A percentile compares a stretch with the other conserved stretches of the same genome.
Evolutionary conservation across 2,888 invertebrate genomes (phyloP).

Genomic region (Bedellia somnulentella): DNA sequence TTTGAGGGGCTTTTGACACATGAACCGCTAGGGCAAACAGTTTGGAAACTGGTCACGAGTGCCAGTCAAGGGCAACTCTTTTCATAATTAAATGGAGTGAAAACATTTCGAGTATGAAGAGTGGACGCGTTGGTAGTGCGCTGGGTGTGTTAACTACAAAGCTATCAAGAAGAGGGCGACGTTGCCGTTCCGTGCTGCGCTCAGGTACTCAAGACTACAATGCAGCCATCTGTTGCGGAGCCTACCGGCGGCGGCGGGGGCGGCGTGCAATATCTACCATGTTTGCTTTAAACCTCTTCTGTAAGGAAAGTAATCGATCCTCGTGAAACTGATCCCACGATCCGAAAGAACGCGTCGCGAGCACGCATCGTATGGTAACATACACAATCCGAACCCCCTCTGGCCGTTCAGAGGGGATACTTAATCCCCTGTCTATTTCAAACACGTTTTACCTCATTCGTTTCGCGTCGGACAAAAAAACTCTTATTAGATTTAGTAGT

Average conservation of each 20-base stretch:
- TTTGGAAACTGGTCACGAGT: conserved; percentile 15
- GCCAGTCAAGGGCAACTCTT: conserved; percentile 17
- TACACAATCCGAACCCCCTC: conserved; percentile 15
- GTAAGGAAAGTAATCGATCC: conserved; percentile 46
- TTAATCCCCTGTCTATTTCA: conserved; percentile 60
- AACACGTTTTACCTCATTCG: conserved; percentile 60
- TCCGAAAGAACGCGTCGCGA: conserved; percentile 25
- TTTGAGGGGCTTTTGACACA: too few relatives aligned
- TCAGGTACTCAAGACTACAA: conserved; percentile 13
- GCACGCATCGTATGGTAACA: conserved; percentile 39
- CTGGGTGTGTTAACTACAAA: conserved; percentile 18
- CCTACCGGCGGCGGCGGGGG: conserved; percentile 17
- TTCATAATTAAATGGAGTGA: conserved; percentile 23
- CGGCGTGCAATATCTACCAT: conserved; percentile 1
- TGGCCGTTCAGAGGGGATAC: conserved; percentile 34
- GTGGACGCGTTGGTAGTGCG: conserved; percentile 5
- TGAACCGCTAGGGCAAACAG: conserved; percentile 7
- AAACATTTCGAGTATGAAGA: conserved; percentile 13
- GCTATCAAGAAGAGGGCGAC: conserved; percentile 19
- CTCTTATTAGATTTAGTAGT: conserved; percentile 47
- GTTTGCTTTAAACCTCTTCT: conserved; percentile 3
- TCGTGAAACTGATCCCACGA: conserved; percentile 41
- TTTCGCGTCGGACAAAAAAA: conserved; percentile 48
- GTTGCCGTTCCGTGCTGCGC: conserved; percentile 31
- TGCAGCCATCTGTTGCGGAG: conserved; percentile 30